Conservation (phyloP, 2,797 vertebrate genomes). For the Hypotaenidia okinawae region DNA sequence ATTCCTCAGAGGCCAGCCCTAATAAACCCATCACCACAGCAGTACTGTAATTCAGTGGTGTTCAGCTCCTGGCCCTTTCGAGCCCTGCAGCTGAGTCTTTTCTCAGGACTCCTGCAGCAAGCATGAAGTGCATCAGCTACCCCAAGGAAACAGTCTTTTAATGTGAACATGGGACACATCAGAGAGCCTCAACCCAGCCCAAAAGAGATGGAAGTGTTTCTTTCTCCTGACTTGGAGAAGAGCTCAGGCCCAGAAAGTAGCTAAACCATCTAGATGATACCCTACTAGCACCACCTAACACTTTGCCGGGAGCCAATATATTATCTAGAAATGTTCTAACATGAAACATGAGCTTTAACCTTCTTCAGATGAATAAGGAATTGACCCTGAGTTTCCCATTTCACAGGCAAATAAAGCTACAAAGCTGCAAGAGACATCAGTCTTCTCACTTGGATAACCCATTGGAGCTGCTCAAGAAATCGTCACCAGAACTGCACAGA, state of each 20-base stretch:
- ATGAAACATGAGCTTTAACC: not conserved
- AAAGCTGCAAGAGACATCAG: not conserved
- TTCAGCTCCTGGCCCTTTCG: not conserved
- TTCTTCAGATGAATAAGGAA: not conserved
- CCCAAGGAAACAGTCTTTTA: not conserved
- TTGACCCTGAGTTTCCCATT: not conserved
- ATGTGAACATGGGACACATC: not conserved
- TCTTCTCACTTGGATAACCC: not conserved
- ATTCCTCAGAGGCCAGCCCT: constrained; percentile 56
- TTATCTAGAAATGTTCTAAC: not conserved
- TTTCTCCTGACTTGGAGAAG: not conserved
- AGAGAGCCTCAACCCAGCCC: not conserved
- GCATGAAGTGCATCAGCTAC: not conserved
- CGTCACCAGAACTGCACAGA: not conserved
- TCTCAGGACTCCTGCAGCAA: not conserved
- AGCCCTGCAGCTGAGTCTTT: not conserved
- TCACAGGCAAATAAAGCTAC: constrained; percentile 21
- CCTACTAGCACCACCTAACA: not conserved
- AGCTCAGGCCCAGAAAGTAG: not conserved
- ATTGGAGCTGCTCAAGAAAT: not conserved
- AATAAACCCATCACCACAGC: constrained; percentile 59
- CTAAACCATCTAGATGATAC: not conserved
- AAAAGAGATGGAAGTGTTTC: not conserved
- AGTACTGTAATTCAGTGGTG: constrained; percentile 39
- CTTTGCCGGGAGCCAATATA: not conserved